phyloP scores from a whole-genome alignment of 2,888 invertebrate genomes.

The Thysanoteuthis rhombus region DNA sequence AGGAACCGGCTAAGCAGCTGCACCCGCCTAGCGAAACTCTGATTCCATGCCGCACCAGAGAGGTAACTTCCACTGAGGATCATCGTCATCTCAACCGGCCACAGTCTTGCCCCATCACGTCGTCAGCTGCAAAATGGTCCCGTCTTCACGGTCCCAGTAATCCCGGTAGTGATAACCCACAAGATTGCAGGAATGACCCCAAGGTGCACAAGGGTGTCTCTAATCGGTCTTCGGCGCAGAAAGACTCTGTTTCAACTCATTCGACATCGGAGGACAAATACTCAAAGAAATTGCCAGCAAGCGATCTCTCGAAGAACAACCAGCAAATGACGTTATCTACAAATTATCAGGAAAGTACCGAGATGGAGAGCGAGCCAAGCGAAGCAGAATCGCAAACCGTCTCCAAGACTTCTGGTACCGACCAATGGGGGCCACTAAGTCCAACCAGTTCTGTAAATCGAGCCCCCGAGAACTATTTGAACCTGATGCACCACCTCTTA shows the following conservation, averaged over 20 bases:
- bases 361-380: background rate
- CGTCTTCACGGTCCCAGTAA: background rate
- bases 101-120: slow-evolving; percentile 15
- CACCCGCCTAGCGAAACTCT: too few species aligned
- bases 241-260: background rate
- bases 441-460: slow-evolving; percentile 14
- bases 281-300: background rate
- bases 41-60: background rate
- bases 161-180: too few species aligned
- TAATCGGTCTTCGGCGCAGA: background rate
- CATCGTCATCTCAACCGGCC: slow-evolving; percentile 12
- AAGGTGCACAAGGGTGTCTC: background rate
- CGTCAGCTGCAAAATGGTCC: background rate
- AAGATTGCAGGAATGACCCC: background rate
- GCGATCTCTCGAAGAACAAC: background rate
- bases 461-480: slow-evolving; percentile 18
- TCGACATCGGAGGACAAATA: background rate
- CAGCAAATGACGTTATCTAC: background rate
- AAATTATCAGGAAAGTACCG: background rate
- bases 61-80: background rate
- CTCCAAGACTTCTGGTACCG: background rate
- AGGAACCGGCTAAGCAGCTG: background rate
- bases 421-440: background rate
- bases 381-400: background rate
- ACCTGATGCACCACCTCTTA: slow-evolving; percentile 24